Evolutionary conservation across 2,888 invertebrate species (phyloP).

Genomic region (Chrysolina americana): DNA sequence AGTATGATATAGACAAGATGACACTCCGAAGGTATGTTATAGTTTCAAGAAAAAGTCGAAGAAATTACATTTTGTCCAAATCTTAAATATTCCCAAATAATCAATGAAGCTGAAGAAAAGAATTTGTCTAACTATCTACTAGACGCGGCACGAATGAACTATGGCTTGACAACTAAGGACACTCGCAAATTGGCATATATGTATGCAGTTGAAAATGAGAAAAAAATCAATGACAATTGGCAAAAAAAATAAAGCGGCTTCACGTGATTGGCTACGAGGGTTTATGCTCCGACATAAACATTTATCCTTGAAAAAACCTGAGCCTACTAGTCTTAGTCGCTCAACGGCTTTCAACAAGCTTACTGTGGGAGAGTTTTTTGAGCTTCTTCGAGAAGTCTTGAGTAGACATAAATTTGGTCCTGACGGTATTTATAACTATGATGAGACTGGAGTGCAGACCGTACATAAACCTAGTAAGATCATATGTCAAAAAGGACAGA

Average conservation of each 20-base stretch:
- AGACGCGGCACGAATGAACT: too few species aligned
- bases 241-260: not conserved
- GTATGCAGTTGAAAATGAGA: not conserved
- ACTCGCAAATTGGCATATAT: too few species aligned
- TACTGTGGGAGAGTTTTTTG: constrained; percentile 17
- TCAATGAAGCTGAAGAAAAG: too few species aligned
- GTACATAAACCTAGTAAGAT: constrained; percentile 32
- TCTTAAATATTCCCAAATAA: too few species aligned
- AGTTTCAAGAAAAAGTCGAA: too few species aligned
- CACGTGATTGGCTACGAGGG: constrained; percentile 12
- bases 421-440: constrained; percentile 22
- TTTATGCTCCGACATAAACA: constrained; percentile 23
- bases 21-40: too few species aligned
- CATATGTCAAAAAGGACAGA: constrained; percentile 19
- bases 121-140: too few species aligned
- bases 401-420: not conserved
- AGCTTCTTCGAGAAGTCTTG: not conserved
- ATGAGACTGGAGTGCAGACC: constrained; percentile 33
- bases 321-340: constrained; percentile 18
- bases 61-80: too few species aligned
- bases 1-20: too few species aligned
- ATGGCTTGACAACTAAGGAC: too few species aligned
- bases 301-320: constrained; percentile 26
- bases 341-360: constrained; percentile 17
- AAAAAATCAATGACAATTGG: not conserved